phyloP scores from a whole-genome alignment of 2,113 vertebrate genomes.

The Leptocoma aspasia region DNA sequence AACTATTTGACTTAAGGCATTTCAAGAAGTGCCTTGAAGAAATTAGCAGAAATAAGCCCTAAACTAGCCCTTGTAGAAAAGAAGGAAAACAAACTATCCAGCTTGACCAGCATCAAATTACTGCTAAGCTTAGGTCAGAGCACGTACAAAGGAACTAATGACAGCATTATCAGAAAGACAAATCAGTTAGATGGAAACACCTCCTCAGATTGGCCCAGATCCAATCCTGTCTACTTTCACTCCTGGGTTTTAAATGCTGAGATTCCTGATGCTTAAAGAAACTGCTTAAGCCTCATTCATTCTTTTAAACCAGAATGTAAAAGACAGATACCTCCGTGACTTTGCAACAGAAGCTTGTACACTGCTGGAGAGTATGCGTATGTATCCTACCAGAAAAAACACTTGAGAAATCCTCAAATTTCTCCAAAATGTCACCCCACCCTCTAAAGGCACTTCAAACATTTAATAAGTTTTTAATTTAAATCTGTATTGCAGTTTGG shows the following conservation, averaged over 20 bases:
- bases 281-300: background rate
- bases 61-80: background rate
- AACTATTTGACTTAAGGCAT: background rate
- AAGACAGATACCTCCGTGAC: background rate
- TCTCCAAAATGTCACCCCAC: background rate
- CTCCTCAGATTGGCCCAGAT: background rate
- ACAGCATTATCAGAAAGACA: background rate
- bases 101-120: background rate
- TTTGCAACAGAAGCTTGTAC: background rate
- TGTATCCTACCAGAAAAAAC: background rate
- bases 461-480: background rate
- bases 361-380: accelerated
- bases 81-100: background rate
- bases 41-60: background rate
- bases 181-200: background rate
- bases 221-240: background rate
- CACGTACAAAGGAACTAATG: background rate
- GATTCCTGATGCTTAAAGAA: background rate
- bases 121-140: background rate
- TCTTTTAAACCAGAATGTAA: background rate
- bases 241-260: background rate
- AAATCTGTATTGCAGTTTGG: background rate
- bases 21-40: background rate
- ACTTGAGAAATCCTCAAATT: background rate
- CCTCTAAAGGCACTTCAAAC: background rate